Conservation (phyloP, 2,888 invertebrate genomes). For the Cryptocheilus praepositus region DNA sequence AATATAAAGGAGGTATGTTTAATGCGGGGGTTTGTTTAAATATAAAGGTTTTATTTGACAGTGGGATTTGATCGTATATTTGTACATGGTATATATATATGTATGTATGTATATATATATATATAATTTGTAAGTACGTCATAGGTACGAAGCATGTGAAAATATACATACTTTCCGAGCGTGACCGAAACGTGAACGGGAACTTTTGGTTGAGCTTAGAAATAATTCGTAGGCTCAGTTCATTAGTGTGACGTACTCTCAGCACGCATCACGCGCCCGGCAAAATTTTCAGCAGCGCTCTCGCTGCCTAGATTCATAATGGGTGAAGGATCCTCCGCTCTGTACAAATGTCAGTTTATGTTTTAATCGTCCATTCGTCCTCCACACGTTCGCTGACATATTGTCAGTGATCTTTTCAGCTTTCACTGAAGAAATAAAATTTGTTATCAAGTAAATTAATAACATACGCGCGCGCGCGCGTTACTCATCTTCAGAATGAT, state of each 20-base stretch:
- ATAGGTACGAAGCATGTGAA: conserved; percentile 49
- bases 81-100: conserved; percentile 30
- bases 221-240: background rate
- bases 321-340: no score
- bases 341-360: background rate
- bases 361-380: conserved; percentile 7
- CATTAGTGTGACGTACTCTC: background rate
- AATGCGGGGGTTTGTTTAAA: background rate
- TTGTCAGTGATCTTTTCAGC: conserved; percentile 6
- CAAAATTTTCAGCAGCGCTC: background rate
- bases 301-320: background rate
- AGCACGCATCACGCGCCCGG: background rate
- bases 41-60: conserved; percentile 37
- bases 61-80: conserved; percentile 31
- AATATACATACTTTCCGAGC: conserved; percentile 41
- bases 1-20: no score
- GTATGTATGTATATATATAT: no score
- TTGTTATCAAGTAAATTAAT: background rate
- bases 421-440: conserved; percentile 19
- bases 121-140: conserved; percentile 49
- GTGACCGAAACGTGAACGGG: conserved; percentile 13
- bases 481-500: conserved; percentile 34
- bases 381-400: conserved; percentile 2
- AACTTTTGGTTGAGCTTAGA: conserved; percentile 9
- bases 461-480: background rate